These are phyloP conservation scores for Ommatoiulus sabulosus DNA, from an alignment of 2,888 invertebrate species.

Conservation along the genomic window DNA sequence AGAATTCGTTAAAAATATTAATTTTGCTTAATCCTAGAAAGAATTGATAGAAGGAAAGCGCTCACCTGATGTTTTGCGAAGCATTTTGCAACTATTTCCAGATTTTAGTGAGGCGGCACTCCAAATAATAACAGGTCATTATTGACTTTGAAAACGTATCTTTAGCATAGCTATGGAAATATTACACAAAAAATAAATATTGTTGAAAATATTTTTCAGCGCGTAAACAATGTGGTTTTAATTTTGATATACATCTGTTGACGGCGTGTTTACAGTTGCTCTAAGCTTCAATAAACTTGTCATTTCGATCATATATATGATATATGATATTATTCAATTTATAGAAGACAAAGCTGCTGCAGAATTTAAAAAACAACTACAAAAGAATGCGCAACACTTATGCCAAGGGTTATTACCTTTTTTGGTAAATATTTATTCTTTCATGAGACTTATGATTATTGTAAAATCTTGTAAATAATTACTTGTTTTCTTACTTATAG, in stretches of 20 bases:
- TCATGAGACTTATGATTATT: not conserved
- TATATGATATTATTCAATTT: not conserved
- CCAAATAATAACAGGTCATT: constrained; percentile 26
- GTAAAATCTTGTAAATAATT: not conserved
- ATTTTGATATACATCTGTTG: no score
- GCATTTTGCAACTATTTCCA: not conserved
- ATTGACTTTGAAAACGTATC: no score
- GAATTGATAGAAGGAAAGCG: constrained; percentile 9
- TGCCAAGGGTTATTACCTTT: not conserved
- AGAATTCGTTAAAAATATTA: not conserved
- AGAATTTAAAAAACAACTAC: not conserved
- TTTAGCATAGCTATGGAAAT: no score
- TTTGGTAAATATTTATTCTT: not conserved
- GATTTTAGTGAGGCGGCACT: constrained; percentile 10
- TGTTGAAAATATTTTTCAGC: no score
- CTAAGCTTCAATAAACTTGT: no score
- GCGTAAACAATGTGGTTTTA: no score
- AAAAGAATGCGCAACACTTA: not conserved
- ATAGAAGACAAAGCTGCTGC: not conserved
- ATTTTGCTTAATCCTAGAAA: not conserved
- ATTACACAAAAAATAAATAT: no score
- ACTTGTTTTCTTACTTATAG: not conserved
- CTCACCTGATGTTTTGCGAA: not conserved
- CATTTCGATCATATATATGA: no score
- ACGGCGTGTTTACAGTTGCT: no score